Evolutionary conservation across 2,888 invertebrate genomes (phyloP), one percentile per base, ranked within the genome.

Genomic region (Ectemnius lituratus): DNA sequence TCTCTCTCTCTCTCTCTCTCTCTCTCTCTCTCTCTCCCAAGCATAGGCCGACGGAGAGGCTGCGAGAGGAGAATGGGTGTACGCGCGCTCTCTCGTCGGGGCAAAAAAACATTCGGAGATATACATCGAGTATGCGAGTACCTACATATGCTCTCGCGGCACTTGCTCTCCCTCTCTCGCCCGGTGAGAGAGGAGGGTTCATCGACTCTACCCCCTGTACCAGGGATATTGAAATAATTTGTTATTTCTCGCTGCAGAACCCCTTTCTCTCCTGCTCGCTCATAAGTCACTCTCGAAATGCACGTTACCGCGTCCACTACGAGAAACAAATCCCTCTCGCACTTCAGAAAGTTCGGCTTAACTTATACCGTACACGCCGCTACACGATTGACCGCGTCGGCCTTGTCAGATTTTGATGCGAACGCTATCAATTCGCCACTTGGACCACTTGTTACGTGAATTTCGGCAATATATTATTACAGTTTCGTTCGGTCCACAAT

Each of bases 211-310:
- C 72, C 47, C 70, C 68, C 68, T 67, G 52, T 61, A 64, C 73
- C 70, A 79, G 72, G 73, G 84, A 83, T 83, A 81, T 81, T 74
- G 81, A 75, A 75, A 83, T 83, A 83, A 82, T 82, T 82, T 81
- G 83, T 83, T 84, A 82, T 78, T 83, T 84, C 74, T 81, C 82
- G 77, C 69, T 75, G 69, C 56, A 59, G 72, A 69, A 81, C 70
- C 47, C 80, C 59, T 74, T 69, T 71, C 58, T 79, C 73, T 69
- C 75, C 65, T 37, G 37, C 37, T 11, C 37, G 37, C 37, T 78
- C 81, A 73, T 82, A 73, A 78, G 79, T 81, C 79, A 84, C 76
- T 78, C 73, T 72, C 59, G 68, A 59, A 68, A 52, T 60, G 64
- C 56, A 58, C 57, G 62, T 8, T 52, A 61, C 67, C 47, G 73